Conservation (phyloP, 2,113 vertebrate genomes). For the Urocynchramus pylzowi region DNA sequence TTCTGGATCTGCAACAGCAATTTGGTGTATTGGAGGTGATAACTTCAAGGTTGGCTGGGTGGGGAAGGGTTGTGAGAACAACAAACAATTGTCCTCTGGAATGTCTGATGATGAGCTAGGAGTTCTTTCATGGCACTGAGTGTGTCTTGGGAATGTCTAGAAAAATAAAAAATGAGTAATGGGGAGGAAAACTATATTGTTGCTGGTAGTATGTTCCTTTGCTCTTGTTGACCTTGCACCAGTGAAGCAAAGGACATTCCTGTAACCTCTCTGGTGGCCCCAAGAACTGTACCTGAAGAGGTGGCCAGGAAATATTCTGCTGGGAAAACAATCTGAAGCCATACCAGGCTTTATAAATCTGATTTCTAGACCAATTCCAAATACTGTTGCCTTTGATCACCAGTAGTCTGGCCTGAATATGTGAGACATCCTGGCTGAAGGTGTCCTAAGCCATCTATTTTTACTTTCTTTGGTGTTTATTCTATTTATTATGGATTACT, state of each 20-base stretch:
- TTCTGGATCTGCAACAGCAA: not conserved
- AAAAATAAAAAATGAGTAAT: not conserved
- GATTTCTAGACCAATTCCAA: not conserved
- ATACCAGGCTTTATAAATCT: not conserved
- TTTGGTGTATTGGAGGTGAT: not conserved
- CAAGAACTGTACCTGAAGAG: not conserved
- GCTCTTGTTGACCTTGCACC: not conserved
- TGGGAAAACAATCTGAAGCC: not conserved
- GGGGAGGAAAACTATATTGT: not conserved
- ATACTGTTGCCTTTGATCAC: not conserved
- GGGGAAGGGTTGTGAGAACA: not conserved
- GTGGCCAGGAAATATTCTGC: not conserved
- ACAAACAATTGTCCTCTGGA: not conserved
- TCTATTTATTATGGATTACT: not conserved
- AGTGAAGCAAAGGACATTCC: not conserved
- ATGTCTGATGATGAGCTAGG: not conserved
- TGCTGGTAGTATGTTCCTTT: not conserved
- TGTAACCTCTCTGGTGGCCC: accelerated
- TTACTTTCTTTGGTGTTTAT: not conserved
- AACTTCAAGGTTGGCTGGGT: not conserved
- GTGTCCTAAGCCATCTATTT: not conserved
- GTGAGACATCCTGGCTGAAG: not conserved
- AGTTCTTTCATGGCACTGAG: not conserved
- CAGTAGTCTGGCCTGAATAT: not conserved
- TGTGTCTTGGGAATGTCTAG: not conserved